These are phyloP conservation scores for Monochamus alternatus DNA, from an alignment of 2,888 invertebrate species.

Conservation along the genomic window DNA sequence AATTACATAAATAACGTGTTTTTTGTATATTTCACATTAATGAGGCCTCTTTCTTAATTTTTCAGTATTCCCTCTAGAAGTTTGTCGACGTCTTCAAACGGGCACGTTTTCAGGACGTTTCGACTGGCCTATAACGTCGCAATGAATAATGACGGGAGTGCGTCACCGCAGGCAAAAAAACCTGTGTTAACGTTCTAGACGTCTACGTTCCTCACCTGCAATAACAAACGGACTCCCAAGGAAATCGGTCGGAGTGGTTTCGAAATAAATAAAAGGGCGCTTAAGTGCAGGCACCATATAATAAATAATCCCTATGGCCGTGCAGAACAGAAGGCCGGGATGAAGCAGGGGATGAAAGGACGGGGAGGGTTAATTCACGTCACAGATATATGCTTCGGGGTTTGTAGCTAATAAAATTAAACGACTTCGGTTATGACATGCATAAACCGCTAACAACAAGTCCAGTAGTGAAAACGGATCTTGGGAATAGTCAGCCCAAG, in stretches of 20 bases:
- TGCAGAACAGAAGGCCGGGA: neutral
- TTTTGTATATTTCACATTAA: too few relatives aligned
- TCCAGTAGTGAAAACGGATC: too few relatives aligned
- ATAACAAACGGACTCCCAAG: neutral
- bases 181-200: constrained; percentile 11
- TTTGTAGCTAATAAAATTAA: too few relatives aligned
- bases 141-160: neutral
- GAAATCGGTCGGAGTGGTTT: neutral
- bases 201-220: neutral
- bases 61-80: too few relatives aligned
- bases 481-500: too few relatives aligned
- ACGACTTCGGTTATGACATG: too few relatives aligned
- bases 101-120: neutral
- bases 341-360: neutral
- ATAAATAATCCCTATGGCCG: neutral
- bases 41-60: too few relatives aligned
- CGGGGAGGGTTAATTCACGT: neutral
- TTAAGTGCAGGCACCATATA: neutral
- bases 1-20: too few relatives aligned
- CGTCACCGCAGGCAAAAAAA: constrained; percentile 2
- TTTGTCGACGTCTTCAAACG: too few relatives aligned
- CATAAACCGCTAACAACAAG: too few relatives aligned
- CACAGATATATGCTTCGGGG: neutral
- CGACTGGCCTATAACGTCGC: constrained; percentile 1
- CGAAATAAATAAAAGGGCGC: neutral